phyloP scores from a whole-genome alignment of 1,140 invertebrate genomes.

The Palaemon carinicauda region DNA sequence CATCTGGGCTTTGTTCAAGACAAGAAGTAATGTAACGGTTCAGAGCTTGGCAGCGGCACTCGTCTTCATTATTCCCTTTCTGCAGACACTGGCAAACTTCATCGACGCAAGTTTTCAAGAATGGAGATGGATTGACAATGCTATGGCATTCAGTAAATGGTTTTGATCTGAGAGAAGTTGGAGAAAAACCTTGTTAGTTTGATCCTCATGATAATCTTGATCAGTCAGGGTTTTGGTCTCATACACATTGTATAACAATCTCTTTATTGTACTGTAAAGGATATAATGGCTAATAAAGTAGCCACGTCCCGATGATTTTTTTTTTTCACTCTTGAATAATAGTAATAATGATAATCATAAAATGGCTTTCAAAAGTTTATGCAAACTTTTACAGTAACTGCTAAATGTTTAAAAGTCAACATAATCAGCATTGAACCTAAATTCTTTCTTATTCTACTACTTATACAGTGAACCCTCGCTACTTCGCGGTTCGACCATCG shows the following conservation, averaged over 20 bases:
- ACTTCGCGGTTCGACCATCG: too few species aligned
- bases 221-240: too few species aligned
- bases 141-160: constrained; percentile 72
- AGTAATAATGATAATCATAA: background rate
- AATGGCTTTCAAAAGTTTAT: background rate
- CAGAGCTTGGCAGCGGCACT: constrained; percentile 76
- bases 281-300: too few species aligned
- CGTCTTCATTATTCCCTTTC: constrained; percentile 61
- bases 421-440: too few species aligned
- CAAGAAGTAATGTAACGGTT: constrained; percentile 78
- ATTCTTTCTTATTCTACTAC: too few species aligned
- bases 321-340: background rate
- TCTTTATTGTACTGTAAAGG: too few species aligned
- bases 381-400: background rate
- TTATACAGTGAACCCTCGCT: too few species aligned
- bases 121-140: constrained; percentile 73
- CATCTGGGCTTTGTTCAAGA: constrained; percentile 70
- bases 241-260: too few species aligned
- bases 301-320: too few species aligned
- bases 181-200: background rate
- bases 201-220: too few species aligned
- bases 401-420: background rate
- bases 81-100: constrained; percentile 75
- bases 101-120: constrained; percentile 77
- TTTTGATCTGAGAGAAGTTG: constrained; percentile 66